Evolutionary conservation across 2,113 vertebrate species (phyloP).

Genomic region (Tragelaphus buxtoni): DNA sequence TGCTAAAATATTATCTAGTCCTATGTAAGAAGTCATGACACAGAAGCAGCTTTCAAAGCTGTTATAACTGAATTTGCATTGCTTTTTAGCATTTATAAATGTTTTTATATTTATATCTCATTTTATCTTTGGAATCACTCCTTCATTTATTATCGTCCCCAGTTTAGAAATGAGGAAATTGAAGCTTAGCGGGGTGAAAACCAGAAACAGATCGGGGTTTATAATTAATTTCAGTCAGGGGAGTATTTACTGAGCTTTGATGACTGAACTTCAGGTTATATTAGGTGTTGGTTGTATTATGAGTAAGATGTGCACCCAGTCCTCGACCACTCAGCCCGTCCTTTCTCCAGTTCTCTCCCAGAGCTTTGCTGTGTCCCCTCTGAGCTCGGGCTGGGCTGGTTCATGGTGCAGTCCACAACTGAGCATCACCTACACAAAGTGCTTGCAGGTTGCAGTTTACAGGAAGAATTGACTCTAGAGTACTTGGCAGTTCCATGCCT

Average conservation of each 20-base stretch:
- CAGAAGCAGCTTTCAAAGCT: neutral
- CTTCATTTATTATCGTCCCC: slow-evolving; percentile 17
- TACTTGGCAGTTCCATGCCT: neutral
- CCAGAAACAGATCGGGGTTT: slow-evolving; percentile 3
- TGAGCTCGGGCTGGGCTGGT: neutral
- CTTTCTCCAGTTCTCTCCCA: neutral
- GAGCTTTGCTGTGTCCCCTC: neutral
- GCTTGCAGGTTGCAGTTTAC: neutral
- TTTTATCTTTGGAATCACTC: slow-evolving; percentile 32
- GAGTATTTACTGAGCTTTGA: neutral
- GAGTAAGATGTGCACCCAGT: neutral
- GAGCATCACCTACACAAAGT: neutral
- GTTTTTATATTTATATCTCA: neutral
- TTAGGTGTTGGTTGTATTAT: neutral
- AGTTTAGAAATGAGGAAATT: neutral
- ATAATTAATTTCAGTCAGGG: slow-evolving; percentile 9
- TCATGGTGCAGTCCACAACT: neutral
- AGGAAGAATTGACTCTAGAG: neutral
- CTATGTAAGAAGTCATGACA: neutral
- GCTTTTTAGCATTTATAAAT: slow-evolving; percentile 15
- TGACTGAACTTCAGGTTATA: neutral
- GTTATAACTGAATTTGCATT: slow-evolving; percentile 19
- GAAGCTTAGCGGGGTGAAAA: slow-evolving; percentile 10
- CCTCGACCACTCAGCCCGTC: neutral
- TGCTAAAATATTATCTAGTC: neutral